A percentile compares a stretch with the other conserved stretches of the same genome.
Conservation (phyloP, 2,888 invertebrate genomes). For the Machimus rusticus region DNA sequence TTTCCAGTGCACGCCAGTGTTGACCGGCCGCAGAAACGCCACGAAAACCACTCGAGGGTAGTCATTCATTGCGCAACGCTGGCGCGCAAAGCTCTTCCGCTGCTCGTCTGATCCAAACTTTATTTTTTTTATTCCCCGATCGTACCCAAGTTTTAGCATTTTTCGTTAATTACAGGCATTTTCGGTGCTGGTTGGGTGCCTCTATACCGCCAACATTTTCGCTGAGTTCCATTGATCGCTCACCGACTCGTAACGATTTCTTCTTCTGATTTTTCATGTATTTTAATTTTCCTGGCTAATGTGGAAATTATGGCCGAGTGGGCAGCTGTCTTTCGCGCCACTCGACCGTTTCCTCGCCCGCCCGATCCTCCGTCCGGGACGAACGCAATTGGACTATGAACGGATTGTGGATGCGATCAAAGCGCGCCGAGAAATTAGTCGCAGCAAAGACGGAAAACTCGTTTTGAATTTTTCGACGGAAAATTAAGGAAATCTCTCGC, state of each 20-base stretch:
- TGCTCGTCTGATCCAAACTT: not conserved
- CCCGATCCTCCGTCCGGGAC: not conserved
- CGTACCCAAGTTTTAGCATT: not conserved
- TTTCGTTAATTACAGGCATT: not conserved
- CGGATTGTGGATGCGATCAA: not conserved
- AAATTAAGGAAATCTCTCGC: not conserved
- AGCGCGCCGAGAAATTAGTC: not conserved
- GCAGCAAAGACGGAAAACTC: not conserved
- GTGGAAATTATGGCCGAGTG: not conserved
- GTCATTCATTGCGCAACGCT: slow-evolving; percentile 1
- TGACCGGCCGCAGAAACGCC: not conserved
- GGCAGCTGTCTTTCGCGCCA: not conserved
- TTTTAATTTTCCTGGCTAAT: not conserved
- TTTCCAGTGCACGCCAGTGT: not conserved
- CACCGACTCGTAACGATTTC: not conserved
- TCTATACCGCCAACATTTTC: not conserved
- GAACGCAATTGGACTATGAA: not conserved
- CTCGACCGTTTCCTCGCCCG: not conserved
- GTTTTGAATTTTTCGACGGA: not conserved
- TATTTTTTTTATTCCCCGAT: not conserved
- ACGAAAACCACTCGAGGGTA: not conserved
- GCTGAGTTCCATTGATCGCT: not conserved
- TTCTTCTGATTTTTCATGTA: not conserved
- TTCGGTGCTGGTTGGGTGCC: not conserved
- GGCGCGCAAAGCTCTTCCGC: not conserved